These are phyloP conservation scores for Euzophera pinguis DNA, from an alignment of 2,888 invertebrate genomes.

Conservation along the genomic window DNA sequence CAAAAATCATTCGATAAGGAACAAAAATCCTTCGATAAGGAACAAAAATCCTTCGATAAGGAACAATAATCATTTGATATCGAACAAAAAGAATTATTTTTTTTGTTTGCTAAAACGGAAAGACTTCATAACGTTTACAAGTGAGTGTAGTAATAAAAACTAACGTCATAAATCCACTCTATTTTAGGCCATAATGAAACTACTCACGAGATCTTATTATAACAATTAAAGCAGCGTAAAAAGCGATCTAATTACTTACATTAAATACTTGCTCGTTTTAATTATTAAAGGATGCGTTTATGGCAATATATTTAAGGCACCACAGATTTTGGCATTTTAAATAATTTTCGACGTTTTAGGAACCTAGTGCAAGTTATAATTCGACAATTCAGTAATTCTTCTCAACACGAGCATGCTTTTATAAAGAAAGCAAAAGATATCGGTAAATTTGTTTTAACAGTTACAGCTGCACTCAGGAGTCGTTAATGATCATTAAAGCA, in stretches of 20 bases:
- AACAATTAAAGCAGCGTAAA: constrained; percentile 27
- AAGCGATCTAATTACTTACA: constrained; percentile 21
- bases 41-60: too few species aligned
- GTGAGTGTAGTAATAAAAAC: background rate
- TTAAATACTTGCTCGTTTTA: constrained; percentile 12
- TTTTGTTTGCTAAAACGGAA: background rate
- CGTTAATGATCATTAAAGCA: too few species aligned
- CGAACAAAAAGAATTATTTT: too few species aligned
- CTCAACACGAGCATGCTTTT: too few species aligned
- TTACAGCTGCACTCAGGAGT: too few species aligned
- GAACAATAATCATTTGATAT: too few species aligned
- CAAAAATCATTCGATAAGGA: too few species aligned
- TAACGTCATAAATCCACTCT: constrained; percentile 22
- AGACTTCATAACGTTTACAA: background rate
- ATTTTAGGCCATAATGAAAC: constrained; percentile 54
- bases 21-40: too few species aligned
- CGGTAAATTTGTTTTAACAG: too few species aligned
- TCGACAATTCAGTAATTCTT: background rate
- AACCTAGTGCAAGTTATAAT: background rate
- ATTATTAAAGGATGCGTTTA: constrained; percentile 7
- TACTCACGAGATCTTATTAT: constrained; percentile 39
- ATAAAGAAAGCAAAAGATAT: too few species aligned
- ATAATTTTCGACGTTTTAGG: constrained; percentile 1
- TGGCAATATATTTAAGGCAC: constrained; percentile 10
- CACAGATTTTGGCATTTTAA: constrained; percentile 12